Evolutionary conservation across 30 jellyfish, hydroid and myxozoan species (phyloP).

Genomic region (Aurelia coerulea): DNA sequence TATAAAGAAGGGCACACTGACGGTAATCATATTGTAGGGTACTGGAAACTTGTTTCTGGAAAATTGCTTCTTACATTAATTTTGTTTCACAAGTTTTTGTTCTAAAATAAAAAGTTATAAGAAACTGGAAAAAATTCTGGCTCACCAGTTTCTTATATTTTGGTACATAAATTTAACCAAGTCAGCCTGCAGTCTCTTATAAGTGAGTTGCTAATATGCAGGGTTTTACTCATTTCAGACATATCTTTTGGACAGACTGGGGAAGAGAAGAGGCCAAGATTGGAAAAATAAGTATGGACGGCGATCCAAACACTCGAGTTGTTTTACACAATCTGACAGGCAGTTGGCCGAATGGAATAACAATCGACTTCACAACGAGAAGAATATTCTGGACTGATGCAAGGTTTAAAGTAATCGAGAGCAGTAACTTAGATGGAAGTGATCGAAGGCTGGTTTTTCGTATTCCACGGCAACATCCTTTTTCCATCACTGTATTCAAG

Average conservation of each 20-base stretch:
- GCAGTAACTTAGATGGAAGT: constrained; percentile 73
- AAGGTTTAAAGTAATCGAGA: constrained; percentile 61
- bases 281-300: constrained; percentile 88
- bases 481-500: constrained; percentile 72
- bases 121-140: no score
- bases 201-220: no score
- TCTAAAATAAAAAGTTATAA: no score
- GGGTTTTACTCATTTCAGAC: constrained; percentile 17
- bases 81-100: no score
- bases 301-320: constrained; percentile 69
- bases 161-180: no score
- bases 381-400: constrained; percentile 88
- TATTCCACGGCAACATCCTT: constrained; percentile 75
- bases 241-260: constrained; percentile 90
- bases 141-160: no score
- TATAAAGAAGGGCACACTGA: no score
- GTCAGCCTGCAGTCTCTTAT: no score
- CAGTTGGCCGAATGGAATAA: constrained; percentile 89
- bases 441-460: constrained; percentile 43
- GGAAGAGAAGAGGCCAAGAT: constrained; percentile 65
- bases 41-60: no score
- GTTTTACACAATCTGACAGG: constrained; percentile 58
- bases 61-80: no score
- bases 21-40: no score
- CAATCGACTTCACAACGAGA: constrained; percentile 67